These are phyloP conservation scores for Notiomystis cincta DNA, from an alignment of 2,113 vertebrate species.

Conservation along the genomic window DNA sequence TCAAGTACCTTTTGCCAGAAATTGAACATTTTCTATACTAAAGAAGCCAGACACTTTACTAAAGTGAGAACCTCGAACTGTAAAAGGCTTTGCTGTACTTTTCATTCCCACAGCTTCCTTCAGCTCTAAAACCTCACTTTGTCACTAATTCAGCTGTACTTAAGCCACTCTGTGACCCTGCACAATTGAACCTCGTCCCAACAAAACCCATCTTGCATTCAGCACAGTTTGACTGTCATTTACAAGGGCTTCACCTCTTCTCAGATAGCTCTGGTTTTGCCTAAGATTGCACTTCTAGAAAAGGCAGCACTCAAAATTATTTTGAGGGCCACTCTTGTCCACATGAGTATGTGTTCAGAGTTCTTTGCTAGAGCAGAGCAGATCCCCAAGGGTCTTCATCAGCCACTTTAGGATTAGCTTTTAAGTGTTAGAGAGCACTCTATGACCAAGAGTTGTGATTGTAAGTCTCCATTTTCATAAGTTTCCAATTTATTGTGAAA, in stretches of 20 bases:
- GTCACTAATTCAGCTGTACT: not conserved
- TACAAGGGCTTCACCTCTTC: not conserved
- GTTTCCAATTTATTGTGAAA: not conserved
- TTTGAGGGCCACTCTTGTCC: not conserved
- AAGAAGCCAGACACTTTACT: not conserved
- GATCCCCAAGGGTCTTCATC: not conserved
- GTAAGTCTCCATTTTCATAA: not conserved
- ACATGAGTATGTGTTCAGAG: not conserved
- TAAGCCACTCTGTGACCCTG: not conserved
- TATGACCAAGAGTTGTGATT: not conserved
- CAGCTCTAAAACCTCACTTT: not conserved
- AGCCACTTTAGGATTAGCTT: not conserved
- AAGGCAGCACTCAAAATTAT: not conserved
- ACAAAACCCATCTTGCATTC: not conserved
- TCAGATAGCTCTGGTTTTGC: not conserved
- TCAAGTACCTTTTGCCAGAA: not conserved
- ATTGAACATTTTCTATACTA: not conserved
- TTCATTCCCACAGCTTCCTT: not conserved
- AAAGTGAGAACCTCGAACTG: not conserved
- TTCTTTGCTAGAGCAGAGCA: not conserved
- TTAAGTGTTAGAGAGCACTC: not conserved
- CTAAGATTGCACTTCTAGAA: not conserved
- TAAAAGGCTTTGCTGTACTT: not conserved
- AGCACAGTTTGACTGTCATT: not conserved
- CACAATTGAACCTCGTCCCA: not conserved